These are phyloP conservation scores for Emys orbicularis DNA, from an alignment of 2,797 vertebrate species.

Conservation along the genomic window DNA sequence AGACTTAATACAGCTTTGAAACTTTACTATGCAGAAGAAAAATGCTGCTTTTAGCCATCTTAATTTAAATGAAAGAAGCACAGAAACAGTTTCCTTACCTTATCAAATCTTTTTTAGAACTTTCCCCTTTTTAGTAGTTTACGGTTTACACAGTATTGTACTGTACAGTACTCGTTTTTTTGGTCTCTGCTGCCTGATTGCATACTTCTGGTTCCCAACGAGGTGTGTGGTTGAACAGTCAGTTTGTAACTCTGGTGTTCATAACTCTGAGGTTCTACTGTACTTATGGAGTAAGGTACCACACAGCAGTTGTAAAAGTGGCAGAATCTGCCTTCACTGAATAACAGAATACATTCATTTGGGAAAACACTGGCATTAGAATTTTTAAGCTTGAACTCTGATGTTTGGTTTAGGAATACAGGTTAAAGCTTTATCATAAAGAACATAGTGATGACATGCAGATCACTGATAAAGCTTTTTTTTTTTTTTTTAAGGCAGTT, in stretches of 20 bases:
- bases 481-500: slow-evolving; percentile 3
- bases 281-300: background rate
- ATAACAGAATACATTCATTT: background rate
- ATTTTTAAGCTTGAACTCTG: background rate
- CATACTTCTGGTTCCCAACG: no score
- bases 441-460: background rate
- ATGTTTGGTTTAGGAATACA: background rate
- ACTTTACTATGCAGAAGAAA: no score
- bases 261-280: background rate
- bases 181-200: no score
- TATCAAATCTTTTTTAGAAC: no score
- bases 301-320: background rate
- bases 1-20: no score
- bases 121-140: no score
- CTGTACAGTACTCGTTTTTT: no score
- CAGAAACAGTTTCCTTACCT: no score
- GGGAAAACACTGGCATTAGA: background rate
- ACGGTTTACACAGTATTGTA: no score
- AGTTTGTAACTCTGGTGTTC: background rate
- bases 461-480: background rate
- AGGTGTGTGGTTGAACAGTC: no score
- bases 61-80: no score
- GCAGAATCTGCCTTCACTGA: background rate
- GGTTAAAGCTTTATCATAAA: background rate
- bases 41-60: no score